Conservation (phyloP, 2,113 vertebrate genomes). For the Mirounga angustirostris region DNA sequence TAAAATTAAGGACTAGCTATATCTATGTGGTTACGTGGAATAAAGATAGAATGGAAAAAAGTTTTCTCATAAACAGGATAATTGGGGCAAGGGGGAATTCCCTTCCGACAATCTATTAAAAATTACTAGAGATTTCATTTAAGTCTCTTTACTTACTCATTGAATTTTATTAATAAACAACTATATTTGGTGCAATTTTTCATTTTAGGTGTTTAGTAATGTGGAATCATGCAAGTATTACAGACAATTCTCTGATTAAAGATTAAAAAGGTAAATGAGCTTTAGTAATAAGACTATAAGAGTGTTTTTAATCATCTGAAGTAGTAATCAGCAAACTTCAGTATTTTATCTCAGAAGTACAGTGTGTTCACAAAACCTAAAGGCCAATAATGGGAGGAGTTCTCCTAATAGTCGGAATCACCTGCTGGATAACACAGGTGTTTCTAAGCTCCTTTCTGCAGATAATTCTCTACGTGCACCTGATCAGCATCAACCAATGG, state of each 20-base stretch:
- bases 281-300: neutral
- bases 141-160: neutral
- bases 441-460: neutral
- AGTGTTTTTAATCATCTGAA: neutral
- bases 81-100: neutral
- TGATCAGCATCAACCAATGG: neutral
- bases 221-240: neutral
- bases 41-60: neutral
- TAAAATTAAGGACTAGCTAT: neutral
- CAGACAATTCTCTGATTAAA: neutral
- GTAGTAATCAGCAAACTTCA: neutral
- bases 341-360: neutral
- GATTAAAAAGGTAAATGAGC: neutral
- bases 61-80: neutral
- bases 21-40: neutral
- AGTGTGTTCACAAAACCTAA: neutral
- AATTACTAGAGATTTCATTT: neutral
- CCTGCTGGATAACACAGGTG: neutral
- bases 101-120: neutral
- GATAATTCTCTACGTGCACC: neutral
- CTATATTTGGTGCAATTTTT: constrained; percentile 27
- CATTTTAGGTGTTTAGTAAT: neutral
- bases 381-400: neutral
- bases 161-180: constrained; percentile 47
- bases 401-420: neutral